A percentile compares a stretch with the other conserved stretches of the same genome.
Evolutionary conservation across 1,140 invertebrate species (phyloP).

Genomic region (Cephus cinctus): DNA sequence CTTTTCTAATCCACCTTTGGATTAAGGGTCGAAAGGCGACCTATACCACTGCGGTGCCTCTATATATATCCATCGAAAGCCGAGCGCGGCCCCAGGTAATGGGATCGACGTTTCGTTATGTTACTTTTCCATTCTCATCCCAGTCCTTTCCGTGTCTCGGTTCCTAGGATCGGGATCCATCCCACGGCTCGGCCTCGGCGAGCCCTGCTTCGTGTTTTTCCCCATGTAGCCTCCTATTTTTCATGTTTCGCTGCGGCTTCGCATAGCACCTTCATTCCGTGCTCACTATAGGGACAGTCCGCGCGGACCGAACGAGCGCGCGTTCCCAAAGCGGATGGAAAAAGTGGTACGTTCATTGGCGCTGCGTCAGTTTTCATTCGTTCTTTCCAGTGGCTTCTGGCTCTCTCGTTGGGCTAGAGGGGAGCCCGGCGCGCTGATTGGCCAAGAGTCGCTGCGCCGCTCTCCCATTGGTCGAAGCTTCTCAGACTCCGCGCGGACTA

Average conservation of each 20-base stretch:
- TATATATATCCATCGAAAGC: no score
- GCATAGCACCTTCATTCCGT: slow-evolving; percentile 56
- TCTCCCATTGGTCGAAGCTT: slow-evolving; percentile 35
- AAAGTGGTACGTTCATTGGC: slow-evolving; percentile 35
- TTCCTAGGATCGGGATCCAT: slow-evolving; percentile 43
- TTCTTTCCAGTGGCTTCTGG: no score
- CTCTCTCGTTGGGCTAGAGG: no score
- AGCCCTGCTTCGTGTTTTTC: slow-evolving; percentile 49
- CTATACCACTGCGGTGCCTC: no score
- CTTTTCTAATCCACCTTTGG: slow-evolving; percentile 51
- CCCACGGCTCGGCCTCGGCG: slow-evolving; percentile 26
- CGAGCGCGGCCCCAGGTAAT: slow-evolving; percentile 46
- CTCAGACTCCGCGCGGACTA: slow-evolving; percentile 43
- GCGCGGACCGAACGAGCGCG: slow-evolving; percentile 36
- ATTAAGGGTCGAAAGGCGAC: slow-evolving; percentile 44
- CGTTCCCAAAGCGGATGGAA: slow-evolving; percentile 21
- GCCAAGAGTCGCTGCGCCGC: slow-evolving; percentile 23
- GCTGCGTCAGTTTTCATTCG: no score
- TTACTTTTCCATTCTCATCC: slow-evolving; percentile 57
- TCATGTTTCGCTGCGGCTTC: slow-evolving; percentile 59
- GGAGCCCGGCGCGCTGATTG: slow-evolving; percentile 17
- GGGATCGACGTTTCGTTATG: slow-evolving; percentile 58
- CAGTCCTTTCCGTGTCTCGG: slow-evolving; percentile 40
- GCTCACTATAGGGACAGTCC: slow-evolving; percentile 32
- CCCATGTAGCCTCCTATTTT: slow-evolving; percentile 56